A percentile compares a stretch with the other conserved stretches of the same genome.
Conservation (phyloP, 2,113 vertebrate species). For the Engraulis encrasicolus region DNA sequence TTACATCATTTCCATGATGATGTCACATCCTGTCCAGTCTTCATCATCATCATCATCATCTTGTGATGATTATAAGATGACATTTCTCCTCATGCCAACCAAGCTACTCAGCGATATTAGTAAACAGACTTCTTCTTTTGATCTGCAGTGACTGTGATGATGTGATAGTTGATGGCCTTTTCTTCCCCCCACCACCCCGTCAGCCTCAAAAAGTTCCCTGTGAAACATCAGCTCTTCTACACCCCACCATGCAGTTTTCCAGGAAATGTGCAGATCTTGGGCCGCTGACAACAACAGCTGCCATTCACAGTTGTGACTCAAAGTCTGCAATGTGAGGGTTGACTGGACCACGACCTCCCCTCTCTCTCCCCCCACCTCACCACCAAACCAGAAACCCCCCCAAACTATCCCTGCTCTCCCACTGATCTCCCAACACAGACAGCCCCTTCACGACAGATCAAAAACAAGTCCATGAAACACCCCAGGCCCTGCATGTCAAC, state of each 20-base stretch:
- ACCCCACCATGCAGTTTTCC: neutral
- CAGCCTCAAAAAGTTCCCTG: neutral
- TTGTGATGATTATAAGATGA: too few relatives aligned
- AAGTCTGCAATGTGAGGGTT: slow-evolving; percentile 6
- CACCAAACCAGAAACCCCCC: neutral
- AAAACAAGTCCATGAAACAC: neutral
- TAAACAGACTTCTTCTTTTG: neutral
- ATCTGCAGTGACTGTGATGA: neutral
- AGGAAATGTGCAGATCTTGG: neutral
- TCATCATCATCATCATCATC: too few relatives aligned
- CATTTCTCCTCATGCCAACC: too few relatives aligned
- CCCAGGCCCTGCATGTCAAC: neutral
- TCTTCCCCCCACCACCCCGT: neutral
- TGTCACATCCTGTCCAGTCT: too few relatives aligned
- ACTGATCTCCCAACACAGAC: neutral
- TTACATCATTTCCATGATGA: too few relatives aligned
- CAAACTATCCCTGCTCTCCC: neutral
- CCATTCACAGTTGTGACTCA: neutral
- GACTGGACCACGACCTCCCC: too few relatives aligned
- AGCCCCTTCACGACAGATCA: neutral
- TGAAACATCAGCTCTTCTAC: neutral
- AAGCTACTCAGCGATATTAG: neutral
- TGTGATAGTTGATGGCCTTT: neutral
- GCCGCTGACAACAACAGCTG: neutral
- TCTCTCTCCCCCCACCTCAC: too few relatives aligned